Conservation (phyloP, 2,113 vertebrate species). For the Sapajus apella region DNA sequence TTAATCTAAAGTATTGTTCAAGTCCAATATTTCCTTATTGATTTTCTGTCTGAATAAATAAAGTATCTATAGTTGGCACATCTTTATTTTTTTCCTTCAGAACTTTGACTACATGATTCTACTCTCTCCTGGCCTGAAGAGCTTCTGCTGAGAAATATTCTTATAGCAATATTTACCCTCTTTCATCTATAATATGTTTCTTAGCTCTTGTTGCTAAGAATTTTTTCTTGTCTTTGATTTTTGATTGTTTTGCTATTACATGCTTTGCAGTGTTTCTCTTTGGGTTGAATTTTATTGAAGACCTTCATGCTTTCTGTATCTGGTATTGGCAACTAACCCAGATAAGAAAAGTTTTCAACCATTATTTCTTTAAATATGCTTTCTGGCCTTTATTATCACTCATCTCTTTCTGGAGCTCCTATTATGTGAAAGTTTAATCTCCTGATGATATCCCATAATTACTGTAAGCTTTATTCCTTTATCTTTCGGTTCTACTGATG, state of each 20-base stretch:
- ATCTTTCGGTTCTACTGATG: neutral
- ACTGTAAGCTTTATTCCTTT: neutral
- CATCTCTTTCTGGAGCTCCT: neutral
- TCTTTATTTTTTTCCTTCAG: neutral
- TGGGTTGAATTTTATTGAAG: neutral
- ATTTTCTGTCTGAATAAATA: neutral
- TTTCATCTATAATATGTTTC: neutral
- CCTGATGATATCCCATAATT: neutral
- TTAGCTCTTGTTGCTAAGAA: neutral
- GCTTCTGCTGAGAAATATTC: neutral
- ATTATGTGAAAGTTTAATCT: neutral
- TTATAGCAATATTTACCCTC: neutral
- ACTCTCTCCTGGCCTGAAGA: neutral
- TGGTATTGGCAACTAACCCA: neutral
- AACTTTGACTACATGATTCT: neutral
- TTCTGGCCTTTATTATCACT: neutral
- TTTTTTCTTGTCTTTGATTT: neutral
- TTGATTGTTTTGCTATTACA: neutral
- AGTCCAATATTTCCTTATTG: neutral
- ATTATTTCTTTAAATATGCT: neutral
- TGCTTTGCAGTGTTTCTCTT: neutral
- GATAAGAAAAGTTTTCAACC: neutral
- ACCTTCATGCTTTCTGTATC: neutral
- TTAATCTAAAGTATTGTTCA: neutral
- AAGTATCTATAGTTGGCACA: neutral